A percentile compares a stretch with the other conserved stretches of the same genome.
These are phyloP conservation scores for Connochaetes taurinus DNA, from an alignment of 2,113 vertebrate genomes.

Conservation along the genomic window DNA sequence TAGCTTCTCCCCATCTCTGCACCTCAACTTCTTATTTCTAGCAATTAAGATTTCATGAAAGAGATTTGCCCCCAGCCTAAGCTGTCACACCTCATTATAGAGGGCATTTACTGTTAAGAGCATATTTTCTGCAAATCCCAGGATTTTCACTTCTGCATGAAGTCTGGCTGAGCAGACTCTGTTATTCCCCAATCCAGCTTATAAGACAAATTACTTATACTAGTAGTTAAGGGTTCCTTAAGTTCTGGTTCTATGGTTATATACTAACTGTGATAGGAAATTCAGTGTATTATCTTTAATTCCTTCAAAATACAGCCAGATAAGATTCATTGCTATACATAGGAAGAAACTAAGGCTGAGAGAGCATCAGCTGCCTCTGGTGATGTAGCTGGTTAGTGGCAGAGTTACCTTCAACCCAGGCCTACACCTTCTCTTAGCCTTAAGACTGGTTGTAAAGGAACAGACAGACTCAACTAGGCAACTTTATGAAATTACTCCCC, in stretches of 20 bases:
- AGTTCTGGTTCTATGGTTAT: background rate
- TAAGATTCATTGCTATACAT: background rate
- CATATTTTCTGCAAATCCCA: background rate
- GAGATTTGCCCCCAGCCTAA: background rate
- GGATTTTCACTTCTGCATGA: background rate
- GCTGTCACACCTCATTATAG: too few relatives aligned
- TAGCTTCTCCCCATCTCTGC: background rate
- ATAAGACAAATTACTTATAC: background rate
- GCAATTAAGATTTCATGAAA: background rate
- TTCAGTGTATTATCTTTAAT: background rate
- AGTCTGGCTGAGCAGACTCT: background rate
- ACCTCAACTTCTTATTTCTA: background rate
- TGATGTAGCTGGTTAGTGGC: background rate
- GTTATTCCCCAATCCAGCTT: background rate
- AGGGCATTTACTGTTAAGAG: background rate
- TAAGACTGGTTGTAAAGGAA: background rate
- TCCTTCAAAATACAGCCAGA: background rate
- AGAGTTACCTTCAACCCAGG: background rate
- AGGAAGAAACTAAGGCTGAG: background rate
- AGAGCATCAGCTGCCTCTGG: background rate
- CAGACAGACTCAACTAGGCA: background rate
- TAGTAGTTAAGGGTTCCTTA: background rate
- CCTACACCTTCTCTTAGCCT: background rate
- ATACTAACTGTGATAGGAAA: background rate
- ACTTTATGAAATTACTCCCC: background rate